These are phyloP conservation scores for Oryzias melastigma DNA, from an alignment of 2,113 vertebrate genomes.

Conservation along the genomic window DNA sequence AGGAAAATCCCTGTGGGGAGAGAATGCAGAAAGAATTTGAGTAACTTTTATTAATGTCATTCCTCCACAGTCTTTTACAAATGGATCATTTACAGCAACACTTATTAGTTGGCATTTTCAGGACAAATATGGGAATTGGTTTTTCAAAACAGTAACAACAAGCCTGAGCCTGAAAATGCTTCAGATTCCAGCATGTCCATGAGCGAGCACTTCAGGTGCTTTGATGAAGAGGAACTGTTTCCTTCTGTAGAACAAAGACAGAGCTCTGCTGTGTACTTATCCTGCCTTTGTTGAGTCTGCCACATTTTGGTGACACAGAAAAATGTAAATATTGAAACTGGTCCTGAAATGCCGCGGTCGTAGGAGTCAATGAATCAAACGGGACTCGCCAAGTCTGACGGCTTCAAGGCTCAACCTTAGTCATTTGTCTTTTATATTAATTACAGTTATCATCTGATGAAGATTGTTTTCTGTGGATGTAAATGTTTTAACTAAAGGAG, in stretches of 20 bases:
- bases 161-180: slow-evolving; percentile 50
- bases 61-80: too few relatives aligned
- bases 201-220: slow-evolving; percentile 68
- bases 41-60: too few relatives aligned
- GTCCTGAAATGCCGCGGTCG: slow-evolving; percentile 71
- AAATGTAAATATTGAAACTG: slow-evolving; percentile 89
- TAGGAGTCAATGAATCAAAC: slow-evolving; percentile 43
- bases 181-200: slow-evolving; percentile 51
- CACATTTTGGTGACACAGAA: slow-evolving; percentile 78
- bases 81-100: too few relatives aligned
- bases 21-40: too few relatives aligned
- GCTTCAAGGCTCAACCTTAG: too few relatives aligned
- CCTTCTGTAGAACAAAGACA: slow-evolving; percentile 73
- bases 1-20: too few relatives aligned
- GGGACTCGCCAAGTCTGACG: too few relatives aligned
- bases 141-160: slow-evolving; percentile 19
- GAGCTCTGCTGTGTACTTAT: slow-evolving; percentile 63
- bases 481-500: too few relatives aligned
- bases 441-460: too few relatives aligned
- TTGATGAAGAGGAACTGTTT: slow-evolving; percentile 74
- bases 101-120: not conserved
- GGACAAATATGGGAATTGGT: slow-evolving; percentile 9
- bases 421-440: too few relatives aligned
- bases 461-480: too few relatives aligned
- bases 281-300: slow-evolving; percentile 76